A percentile compares a stretch with the other conserved stretches of the same genome.
Evolutionary conservation across 2,113 vertebrate genomes (phyloP).

Genomic region (Passer domesticus): DNA sequence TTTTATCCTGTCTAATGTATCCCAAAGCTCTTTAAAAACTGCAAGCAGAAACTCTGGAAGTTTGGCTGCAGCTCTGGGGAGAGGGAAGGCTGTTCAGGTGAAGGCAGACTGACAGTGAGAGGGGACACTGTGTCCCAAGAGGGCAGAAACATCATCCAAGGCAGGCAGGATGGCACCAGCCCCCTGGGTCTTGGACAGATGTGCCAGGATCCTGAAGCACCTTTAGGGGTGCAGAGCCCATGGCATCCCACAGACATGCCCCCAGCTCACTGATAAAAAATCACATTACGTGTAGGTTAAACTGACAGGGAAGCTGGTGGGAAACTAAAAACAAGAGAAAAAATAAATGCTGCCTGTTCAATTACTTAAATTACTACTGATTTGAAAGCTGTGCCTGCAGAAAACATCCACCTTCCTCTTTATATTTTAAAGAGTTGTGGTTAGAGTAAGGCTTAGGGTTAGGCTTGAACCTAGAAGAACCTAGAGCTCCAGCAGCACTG

Average conservation of each 20-base stretch:
- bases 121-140: neutral
- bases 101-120: rapidly evolving
- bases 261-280: rapidly evolving
- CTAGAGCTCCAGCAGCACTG: neutral
- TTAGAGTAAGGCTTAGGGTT: neutral
- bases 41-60: neutral
- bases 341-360: neutral
- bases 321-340: neutral
- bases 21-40: conserved; percentile 25
- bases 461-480: neutral
- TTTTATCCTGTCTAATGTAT: conserved; percentile 41
- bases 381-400: conserved; percentile 13
- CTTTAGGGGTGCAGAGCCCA: neutral
- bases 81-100: neutral
- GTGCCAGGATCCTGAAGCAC: neutral
- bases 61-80: neutral
- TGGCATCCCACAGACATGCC: rapidly evolving
- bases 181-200: rapidly evolving
- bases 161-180: neutral
- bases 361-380: conserved; percentile 33
- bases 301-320: neutral
- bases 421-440: neutral
- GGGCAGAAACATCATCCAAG: rapidly evolving
- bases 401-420: neutral
- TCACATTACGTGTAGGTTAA: neutral